Evolutionary conservation across 1,140 invertebrate species (phyloP), one percentile per base, ranked within the genome.

Genomic region (Neuroterus valhalla): DNA sequence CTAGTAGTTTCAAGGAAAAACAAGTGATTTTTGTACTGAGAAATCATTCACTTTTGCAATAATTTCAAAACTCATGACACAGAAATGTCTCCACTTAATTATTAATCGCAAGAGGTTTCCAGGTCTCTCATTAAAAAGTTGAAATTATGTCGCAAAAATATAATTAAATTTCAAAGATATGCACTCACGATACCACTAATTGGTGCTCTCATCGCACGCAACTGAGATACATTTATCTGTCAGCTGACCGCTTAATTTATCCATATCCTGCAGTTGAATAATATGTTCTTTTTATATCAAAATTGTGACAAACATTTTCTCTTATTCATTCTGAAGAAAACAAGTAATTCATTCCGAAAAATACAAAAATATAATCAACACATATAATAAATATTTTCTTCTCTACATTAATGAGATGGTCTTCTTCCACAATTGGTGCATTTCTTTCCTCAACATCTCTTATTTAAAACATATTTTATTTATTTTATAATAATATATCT

Each of bases 131-230:
- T 17, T 17, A 17, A 19, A 48, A 48, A n/a, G 17, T 48, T 48
- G 46, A 48, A 48, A 48, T 48, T 17, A 48, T 48, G 15, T 48
- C 4, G 17, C n/a, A 19, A 48, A 17, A 6, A 19, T 8, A 48
- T n/a, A 4, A 48, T 48, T 17, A 48, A 48, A 48, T 48, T 48
- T 48, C 17, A 48, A 48, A 48, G 46, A 48, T 10, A 48, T 48
- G 46, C 46, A 48, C 46, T 48, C 8, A 48, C 17, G 46, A 48
- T 19, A 48, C 10, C 46, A n/a, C 46, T 48, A 48, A 48, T 48
- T 48, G 46, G 46, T 48, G 15, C n/a, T 17, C 46, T 48, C 17
- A 48, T 48, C 46, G 17, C n/a, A 19, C 3, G 8, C 17, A 19
- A 48, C 17, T 48, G 46, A 48, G 46, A 48, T 17, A n/a, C n/a